phyloP scores from a whole-genome alignment of 2,797 vertebrate species.

The Onychomys torridus region DNA sequence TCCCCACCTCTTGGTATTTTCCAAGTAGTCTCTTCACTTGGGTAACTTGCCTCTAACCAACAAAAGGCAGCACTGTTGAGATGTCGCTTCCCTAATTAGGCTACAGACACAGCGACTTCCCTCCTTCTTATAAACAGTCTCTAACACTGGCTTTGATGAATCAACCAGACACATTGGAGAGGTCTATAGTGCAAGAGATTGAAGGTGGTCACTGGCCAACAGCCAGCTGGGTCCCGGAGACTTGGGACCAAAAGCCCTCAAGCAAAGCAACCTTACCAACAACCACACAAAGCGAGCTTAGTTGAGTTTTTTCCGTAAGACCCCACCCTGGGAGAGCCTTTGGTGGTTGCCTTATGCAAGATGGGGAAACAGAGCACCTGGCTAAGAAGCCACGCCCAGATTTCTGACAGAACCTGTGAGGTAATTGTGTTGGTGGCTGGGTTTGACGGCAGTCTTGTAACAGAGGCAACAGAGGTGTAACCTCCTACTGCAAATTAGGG shows the following conservation, averaged over 20 bases:
- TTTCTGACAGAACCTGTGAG: background rate
- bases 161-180: background rate
- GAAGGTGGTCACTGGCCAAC: background rate
- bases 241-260: background rate
- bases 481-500: background rate
- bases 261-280: background rate
- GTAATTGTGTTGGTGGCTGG: background rate
- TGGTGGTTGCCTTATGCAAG: background rate
- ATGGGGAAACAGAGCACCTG: background rate
- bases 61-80: background rate
- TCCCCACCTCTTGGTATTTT: background rate
- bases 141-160: conserved; percentile 28
- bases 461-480: too few species aligned
- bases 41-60: conserved; percentile 2
- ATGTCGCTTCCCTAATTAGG: background rate
- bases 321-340: background rate
- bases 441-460: background rate
- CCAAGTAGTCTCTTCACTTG: background rate
- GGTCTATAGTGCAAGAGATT: background rate
- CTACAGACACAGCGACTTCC: background rate
- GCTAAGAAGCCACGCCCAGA: background rate
- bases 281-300: background rate
- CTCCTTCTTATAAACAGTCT: background rate
- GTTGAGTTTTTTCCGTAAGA: background rate
- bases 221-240: background rate